Percentiles rank a stretch among this genome's conserved stretches.
Evolutionary conservation across 2,113 vertebrate genomes (phyloP).

Genomic region (Megaleporinus macrocephalus): DNA sequence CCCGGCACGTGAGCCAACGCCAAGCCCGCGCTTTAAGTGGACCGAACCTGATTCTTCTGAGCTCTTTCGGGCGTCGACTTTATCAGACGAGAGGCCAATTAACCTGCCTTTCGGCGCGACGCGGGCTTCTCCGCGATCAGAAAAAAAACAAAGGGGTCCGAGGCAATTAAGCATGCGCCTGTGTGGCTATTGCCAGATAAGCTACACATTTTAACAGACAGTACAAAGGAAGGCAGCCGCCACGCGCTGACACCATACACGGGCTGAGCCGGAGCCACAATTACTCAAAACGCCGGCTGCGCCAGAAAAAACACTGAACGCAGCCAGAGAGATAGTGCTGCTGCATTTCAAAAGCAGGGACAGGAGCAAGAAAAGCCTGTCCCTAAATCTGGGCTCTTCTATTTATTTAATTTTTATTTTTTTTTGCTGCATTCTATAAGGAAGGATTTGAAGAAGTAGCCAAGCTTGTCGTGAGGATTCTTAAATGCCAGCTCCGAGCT

Average conservation of each 20-base stretch:
- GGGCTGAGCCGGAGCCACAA: conserved; percentile 41
- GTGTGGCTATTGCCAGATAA: conserved; percentile 32
- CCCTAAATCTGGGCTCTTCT: background rate
- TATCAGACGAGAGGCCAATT: conserved; percentile 52
- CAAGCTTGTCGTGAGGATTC: conserved; percentile 48
- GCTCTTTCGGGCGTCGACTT: conserved; percentile 32
- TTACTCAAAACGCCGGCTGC: conserved; percentile 33
- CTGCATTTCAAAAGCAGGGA: conserved; percentile 28
- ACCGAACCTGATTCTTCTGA: background rate
- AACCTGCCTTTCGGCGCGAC: conserved; percentile 30
- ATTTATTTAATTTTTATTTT: no score
- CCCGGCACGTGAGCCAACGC: conserved; percentile 9
- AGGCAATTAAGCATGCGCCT: conserved; percentile 36
- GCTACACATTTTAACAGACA: conserved; percentile 15
- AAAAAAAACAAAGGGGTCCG: conserved; percentile 42
- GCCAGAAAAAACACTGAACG: conserved; percentile 15
- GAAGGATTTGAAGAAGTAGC: conserved; percentile 49
- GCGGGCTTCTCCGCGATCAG: conserved; percentile 7
- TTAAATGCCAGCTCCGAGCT: conserved; percentile 52
- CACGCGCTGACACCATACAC: conserved; percentile 37
- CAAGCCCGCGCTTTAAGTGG: background rate
- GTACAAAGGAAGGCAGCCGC: conserved; percentile 23
- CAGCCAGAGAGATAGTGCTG: conserved; percentile 1
- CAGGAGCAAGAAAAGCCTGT: background rate
- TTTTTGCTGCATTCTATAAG: conserved; percentile 7